Evolutionary conservation across 2,888 invertebrate genomes (phyloP).

Genomic region (Drosophila acutilabella): DNA sequence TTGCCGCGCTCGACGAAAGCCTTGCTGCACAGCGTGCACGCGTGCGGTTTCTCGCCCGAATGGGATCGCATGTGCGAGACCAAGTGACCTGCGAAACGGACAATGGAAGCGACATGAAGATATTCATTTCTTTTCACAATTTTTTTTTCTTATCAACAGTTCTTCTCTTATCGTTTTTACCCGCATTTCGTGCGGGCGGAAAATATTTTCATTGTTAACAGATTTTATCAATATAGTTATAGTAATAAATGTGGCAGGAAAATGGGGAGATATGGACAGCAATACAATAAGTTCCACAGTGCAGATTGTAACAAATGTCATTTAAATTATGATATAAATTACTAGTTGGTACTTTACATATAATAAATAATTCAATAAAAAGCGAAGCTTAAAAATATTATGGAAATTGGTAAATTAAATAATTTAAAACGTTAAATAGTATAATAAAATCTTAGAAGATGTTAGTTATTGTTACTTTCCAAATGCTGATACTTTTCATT

Average conservation of each 20-base stretch:
- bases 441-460: too few species aligned
- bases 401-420: too few species aligned
- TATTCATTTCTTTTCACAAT: constrained; percentile 11
- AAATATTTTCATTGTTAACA: constrained; percentile 6
- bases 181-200: constrained; percentile 22
- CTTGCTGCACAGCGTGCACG: constrained; percentile 90
- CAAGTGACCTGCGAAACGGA: constrained; percentile 87
- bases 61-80: constrained; percentile 93
- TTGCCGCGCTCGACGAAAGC: constrained; percentile 93
- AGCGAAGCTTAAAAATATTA: too few species aligned
- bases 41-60: constrained; percentile 87
- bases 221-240: background rate
- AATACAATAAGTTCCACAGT: constrained; percentile 24
- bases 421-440: too few species aligned
- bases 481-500: too few species aligned
- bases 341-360: too few species aligned
- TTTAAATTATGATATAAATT: too few species aligned
- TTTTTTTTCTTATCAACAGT: too few species aligned
- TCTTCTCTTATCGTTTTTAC: too few species aligned
- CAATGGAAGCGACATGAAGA: constrained; percentile 78
- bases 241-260: background rate
- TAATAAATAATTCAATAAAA: too few species aligned
- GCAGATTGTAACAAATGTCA: constrained; percentile 10
- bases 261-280: background rate
- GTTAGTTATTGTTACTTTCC: too few species aligned